Conservation (phyloP, 2,888 invertebrate species). For the Athalia rosae region DNA sequence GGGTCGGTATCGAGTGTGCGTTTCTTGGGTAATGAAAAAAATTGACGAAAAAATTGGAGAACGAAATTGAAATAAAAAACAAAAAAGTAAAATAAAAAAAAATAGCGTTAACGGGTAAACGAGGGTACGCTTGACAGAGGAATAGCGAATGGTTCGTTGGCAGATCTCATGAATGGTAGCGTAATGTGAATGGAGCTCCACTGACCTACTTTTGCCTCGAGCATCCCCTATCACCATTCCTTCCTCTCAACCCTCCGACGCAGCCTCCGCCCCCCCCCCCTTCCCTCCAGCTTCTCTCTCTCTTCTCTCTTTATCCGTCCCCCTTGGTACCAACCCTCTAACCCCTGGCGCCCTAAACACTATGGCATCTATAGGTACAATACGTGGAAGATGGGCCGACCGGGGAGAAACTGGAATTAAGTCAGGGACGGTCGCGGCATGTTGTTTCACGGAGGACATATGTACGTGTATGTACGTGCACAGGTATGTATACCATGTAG, state of each 20-base stretch:
- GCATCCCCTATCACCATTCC: constrained; percentile 56
- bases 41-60: constrained; percentile 7
- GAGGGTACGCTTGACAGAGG: constrained; percentile 62
- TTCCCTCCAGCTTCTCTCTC: constrained; percentile 47
- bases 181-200: constrained; percentile 74
- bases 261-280: constrained; percentile 53
- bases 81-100: constrained; percentile 35
- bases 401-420: too few relatives aligned
- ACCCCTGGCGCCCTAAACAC: too few relatives aligned
- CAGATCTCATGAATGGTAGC: constrained; percentile 73
- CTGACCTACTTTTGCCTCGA: constrained; percentile 68
- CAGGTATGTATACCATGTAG: too few relatives aligned
- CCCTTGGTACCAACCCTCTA: constrained; percentile 40
- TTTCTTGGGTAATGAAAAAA: too few relatives aligned
- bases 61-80: constrained; percentile 20
- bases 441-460: too few relatives aligned
- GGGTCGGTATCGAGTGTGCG: too few relatives aligned
- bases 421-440: too few relatives aligned
- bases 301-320: constrained; percentile 52
- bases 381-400: too few relatives aligned
- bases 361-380: too few relatives aligned
- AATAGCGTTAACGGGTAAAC: constrained; percentile 24
- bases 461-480: too few relatives aligned
- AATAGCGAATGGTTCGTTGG: constrained; percentile 62
- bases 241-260: constrained; percentile 49